A percentile compares a stretch with the other conserved stretches of the same genome.
Evolutionary conservation across 2,797 vertebrate genomes (phyloP).

Genomic region (Alectoris magna): DNA sequence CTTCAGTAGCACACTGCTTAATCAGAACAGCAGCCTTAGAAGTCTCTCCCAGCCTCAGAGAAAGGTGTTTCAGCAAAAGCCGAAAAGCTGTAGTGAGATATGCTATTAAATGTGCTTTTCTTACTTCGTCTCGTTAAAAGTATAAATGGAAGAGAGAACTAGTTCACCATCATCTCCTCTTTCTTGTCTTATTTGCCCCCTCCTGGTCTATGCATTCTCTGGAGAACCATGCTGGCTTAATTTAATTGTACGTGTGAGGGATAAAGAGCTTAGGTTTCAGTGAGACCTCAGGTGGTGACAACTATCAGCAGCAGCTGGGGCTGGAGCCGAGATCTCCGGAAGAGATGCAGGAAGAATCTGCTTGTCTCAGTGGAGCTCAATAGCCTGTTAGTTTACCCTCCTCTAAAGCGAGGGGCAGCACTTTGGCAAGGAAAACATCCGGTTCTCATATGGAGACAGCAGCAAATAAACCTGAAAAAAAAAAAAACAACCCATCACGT

Average conservation of each 20-base stretch:
- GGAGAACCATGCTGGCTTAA: not conserved
- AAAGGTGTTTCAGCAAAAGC: conserved; percentile 1
- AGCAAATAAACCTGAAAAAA: not conserved
- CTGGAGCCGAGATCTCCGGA: not conserved
- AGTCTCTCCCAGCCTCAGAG: not conserved
- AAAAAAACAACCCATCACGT: not conserved
- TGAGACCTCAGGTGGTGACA: conserved; percentile 1
- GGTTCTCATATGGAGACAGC: not conserved
- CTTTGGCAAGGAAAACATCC: not conserved
- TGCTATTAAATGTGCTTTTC: not conserved
- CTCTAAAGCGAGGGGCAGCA: not conserved
- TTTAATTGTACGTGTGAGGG: not conserved
- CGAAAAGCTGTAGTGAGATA: not conserved
- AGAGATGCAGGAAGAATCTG: not conserved
- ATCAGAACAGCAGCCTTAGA: not conserved
- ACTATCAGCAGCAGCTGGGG: not conserved
- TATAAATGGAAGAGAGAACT: not conserved
- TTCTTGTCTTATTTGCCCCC: not conserved
- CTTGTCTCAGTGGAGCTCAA: not conserved
- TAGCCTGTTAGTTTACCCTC: not conserved
- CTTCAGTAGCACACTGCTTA: not conserved
- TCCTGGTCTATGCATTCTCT: not conserved
- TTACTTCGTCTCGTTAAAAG: not conserved
- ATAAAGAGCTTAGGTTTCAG: not conserved
- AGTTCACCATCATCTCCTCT: not conserved